These are phyloP conservation scores for Tor tambroides DNA, from an alignment of 2,113 vertebrate species.

Conservation along the genomic window DNA sequence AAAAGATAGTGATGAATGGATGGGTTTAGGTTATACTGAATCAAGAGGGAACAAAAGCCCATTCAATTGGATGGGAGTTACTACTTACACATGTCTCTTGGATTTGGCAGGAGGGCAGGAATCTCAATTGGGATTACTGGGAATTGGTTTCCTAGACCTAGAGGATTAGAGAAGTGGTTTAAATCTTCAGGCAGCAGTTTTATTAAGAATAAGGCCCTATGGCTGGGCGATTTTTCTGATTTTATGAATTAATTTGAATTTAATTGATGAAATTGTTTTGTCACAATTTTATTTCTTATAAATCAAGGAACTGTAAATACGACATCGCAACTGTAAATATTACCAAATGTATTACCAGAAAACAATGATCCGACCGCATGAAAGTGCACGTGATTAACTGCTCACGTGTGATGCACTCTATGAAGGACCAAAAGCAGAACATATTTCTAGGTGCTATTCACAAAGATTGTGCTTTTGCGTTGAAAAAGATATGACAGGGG, in stretches of 20 bases:
- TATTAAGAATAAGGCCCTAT: not conserved
- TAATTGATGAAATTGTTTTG: not conserved
- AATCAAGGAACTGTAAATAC: not conserved
- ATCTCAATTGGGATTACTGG: not conserved
- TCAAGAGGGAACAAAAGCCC: not conserved
- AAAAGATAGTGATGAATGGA: not conserved
- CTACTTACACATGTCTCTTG: not conserved
- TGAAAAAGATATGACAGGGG: too few relatives aligned
- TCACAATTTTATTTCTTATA: not conserved
- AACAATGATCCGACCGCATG: not conserved
- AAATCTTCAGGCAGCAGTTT: not conserved
- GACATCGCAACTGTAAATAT: too few relatives aligned
- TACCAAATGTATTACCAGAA: not conserved
- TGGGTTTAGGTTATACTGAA: not conserved
- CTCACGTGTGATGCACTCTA: not conserved
- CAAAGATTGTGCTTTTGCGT: too few relatives aligned
- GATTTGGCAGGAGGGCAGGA: not conserved
- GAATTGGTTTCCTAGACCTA: slow-evolving; percentile 5
- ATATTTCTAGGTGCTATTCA: too few relatives aligned
- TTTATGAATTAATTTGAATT: too few relatives aligned
- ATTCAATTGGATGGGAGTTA: not conserved
- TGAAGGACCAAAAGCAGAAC: not conserved
- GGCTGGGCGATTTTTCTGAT: too few relatives aligned
- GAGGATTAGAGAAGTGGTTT: not conserved
- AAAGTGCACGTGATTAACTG: too few relatives aligned